Evolutionary conservation across 2,113 vertebrate genomes (phyloP).

Genomic region (Terrapene triunguis): DNA sequence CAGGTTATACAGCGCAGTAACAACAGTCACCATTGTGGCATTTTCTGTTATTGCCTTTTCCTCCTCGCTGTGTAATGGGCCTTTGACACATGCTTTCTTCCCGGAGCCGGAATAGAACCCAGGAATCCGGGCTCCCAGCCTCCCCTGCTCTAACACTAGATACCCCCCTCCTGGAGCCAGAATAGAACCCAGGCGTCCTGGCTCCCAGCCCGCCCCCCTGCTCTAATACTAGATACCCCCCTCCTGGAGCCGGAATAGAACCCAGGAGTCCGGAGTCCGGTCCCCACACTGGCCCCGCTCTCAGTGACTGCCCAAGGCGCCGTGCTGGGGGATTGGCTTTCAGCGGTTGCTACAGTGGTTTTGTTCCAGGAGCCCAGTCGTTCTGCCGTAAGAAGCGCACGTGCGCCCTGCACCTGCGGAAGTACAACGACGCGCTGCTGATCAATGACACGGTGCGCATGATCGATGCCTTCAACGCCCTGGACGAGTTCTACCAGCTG

Average conservation of each 20-base stretch:
- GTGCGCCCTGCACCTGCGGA: conserved; percentile 88
- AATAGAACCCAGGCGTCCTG: not conserved
- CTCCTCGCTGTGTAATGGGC: no score
- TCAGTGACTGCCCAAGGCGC: not conserved
- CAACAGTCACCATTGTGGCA: no score
- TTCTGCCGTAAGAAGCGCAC: conserved; percentile 74
- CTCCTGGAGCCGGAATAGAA: not conserved
- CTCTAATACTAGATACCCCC: no score
- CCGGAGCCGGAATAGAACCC: no score
- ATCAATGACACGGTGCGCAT: conserved; percentile 88
- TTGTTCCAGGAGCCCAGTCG: conserved; percentile 75
- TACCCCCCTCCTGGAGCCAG: no score
- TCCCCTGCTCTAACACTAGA: no score
- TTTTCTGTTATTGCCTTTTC: no score
- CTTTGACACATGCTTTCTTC: no score
- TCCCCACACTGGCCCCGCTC: not conserved
- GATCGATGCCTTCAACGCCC: conserved; percentile 83
- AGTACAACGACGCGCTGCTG: conserved; percentile 92
- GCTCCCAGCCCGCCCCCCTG: no score
- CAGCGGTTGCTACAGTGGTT: not conserved
- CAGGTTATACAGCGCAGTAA: no score
- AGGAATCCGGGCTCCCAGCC: no score
- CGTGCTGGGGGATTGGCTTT: fast-evolving
- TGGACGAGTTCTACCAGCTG: conserved; percentile 82
- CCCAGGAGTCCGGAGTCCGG: not conserved